Percentiles rank a stretch among this genome's conserved stretches.
Conservation (phyloP, 2,888 invertebrate species). For the Calameuta filiformis region DNA sequence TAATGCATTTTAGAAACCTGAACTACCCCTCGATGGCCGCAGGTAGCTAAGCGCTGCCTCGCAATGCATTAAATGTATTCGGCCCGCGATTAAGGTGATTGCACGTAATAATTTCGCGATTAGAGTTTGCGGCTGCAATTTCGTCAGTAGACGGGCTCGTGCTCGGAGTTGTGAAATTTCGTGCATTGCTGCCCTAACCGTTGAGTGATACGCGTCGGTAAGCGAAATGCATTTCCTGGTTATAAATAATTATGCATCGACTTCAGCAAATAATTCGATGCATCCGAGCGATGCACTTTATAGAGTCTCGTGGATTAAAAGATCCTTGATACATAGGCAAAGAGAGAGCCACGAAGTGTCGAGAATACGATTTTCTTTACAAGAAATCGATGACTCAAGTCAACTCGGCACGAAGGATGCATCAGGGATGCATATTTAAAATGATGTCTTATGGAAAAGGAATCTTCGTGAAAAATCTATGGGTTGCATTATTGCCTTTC, state of each 20-base stretch:
- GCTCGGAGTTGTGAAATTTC: constrained; percentile 39
- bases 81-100: constrained; percentile 28
- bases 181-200: constrained; percentile 20
- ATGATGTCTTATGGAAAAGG: background rate
- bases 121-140: constrained; percentile 33
- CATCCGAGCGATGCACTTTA: background rate
- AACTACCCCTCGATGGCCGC: background rate
- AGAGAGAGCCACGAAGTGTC: background rate
- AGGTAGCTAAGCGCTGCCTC: constrained; percentile 4
- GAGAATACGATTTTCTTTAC: background rate
- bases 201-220: constrained; percentile 18
- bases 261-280: background rate
- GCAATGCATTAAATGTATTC: constrained; percentile 18
- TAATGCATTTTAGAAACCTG: background rate
- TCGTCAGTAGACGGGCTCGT: constrained; percentile 31
- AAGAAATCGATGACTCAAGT: background rate
- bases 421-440: background rate
- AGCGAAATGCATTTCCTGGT: constrained; percentile 14
- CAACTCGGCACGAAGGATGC: background rate
- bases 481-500: background rate
- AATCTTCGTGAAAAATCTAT: background rate
- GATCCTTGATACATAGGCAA: background rate
- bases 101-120: constrained; percentile 41
- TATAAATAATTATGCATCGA: background rate
- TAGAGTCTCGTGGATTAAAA: background rate